These are phyloP conservation scores for Pedicia rivosa DNA, from an alignment of 2,888 invertebrate species.

Conservation along the genomic window DNA sequence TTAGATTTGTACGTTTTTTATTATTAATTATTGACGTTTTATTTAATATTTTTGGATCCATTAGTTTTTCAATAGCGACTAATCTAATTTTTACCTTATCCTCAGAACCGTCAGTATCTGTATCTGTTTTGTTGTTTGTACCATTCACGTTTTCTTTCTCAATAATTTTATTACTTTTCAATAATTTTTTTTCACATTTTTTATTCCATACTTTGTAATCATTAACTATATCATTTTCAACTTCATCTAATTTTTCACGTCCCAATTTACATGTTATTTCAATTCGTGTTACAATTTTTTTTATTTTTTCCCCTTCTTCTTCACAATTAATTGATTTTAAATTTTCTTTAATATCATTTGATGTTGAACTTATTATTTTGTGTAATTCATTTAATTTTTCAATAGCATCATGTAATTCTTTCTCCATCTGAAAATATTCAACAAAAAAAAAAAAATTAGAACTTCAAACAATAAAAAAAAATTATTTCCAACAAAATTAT, in stretches of 20 bases:
- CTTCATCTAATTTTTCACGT: not conserved
- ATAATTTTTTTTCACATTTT: not conserved
- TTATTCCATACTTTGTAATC: constrained; percentile 1
- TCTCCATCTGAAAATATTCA: no score
- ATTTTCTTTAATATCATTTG: constrained; percentile 1
- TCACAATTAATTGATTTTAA: not conserved
- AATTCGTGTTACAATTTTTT: constrained; percentile 1
- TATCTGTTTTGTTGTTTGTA: not conserved
- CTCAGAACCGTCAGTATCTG: not conserved
- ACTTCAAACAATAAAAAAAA: no score
- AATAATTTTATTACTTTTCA: not conserved
- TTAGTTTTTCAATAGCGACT: constrained; percentile 11
- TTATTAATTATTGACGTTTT: constrained; percentile 10
- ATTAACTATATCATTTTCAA: not conserved
- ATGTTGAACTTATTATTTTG: not conserved
- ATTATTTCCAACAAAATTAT: no score
- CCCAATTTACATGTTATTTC: constrained; percentile 3
- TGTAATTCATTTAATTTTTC: constrained; percentile 1
- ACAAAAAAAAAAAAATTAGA: no score
- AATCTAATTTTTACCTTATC: constrained; percentile 9
- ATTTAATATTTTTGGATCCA: constrained; percentile 11
- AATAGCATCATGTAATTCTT: no score
- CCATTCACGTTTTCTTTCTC: not conserved
- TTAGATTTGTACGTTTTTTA: no score
- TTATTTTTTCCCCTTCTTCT: not conserved